Base-by-base conservation (phyloP, 2,797 vertebrate species). In the Epinephelus malabaricus region DNA sequence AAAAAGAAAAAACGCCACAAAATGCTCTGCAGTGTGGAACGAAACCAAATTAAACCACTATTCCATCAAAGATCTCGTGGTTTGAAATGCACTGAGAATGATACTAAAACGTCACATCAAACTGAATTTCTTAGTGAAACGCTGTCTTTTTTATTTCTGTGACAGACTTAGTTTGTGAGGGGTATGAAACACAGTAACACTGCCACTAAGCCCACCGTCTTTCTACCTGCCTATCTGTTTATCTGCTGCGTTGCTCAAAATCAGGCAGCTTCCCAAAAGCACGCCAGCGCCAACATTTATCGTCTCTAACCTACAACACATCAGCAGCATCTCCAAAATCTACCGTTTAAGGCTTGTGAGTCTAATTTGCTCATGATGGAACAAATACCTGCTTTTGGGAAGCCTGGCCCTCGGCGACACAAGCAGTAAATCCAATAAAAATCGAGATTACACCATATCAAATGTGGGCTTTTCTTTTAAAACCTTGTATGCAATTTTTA, bases 51-150 rank as follows among this genome's bases (percentile, higher is more conserved):
- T 0, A 56, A 89, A 82, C 73, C 65, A 82, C 78, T 83, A 49
- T 23, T 79, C 69, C 76, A 73, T 84, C 67, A 59, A 56, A 61
- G 21, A 81, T 63, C 47, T 45, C 53, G 81, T 86, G 82, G 81
- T 90, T 90, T 87, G 55, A 86, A 87, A 87, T 89, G 90, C 86
- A 92, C 89, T 89, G 86, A 91, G 51, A 78, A 69, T 64, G 45
- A 82, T 54, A 68, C 53, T 51, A 59, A 68, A 73, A 72, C 47
- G 25, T 82, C 73, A 72, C 62, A 64, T 78, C 51, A 61, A 77
- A 71, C 60, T 64, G 59, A 76, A 62, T 67, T 78, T 84, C 54
- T 27, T 62, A 56, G 25, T 3, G 17, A 75, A 81, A 50, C 51
- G 10, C 27, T 21, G 1, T 34, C 66, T 68, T 60, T 68, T 63